Evolutionary conservation across 2,797 vertebrate species (phyloP), one percentile per base, ranked within the genome.

Genomic region (Pipistrellus kuhlii): DNA sequence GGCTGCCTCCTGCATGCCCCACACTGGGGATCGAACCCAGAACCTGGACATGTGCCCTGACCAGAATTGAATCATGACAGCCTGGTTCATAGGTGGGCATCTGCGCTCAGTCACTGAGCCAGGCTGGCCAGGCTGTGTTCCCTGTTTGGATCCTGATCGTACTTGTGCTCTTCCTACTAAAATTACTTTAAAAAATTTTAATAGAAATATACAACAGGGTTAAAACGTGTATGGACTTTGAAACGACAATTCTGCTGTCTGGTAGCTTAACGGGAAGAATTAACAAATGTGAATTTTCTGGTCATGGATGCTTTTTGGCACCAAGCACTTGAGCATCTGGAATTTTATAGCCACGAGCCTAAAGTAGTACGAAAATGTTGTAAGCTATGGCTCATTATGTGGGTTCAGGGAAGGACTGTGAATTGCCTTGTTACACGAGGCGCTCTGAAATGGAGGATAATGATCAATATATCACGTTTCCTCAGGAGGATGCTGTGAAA

Each of bases 321-420:
- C n/a, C 69, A 27, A 57, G 62, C 44, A 14, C 30, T 69, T 48
- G 57, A 86, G 84, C 84, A 89, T 46, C 72, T 96, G 92, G 85
- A 81, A 82, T 94, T 95, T 94, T 93, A 77, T 88, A 93, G 78
- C 85, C 82, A 57, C 69, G 55, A 76, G 81, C 87, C 93, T 44
- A 18, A 87, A 96, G 89, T 23, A 23, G 51, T 23, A 59, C 92
- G 76, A 84, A 90, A 75, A 86, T 82, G 84, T 48, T 78, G 23
- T 88, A 76, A 62, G 89, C 48, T 8, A 6, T 9, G 86, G 76
- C 87, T 96, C 15, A 23, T 80, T 87, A 23, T 53, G 62, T 91
- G 90, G 81, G 69, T 41, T 87, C 25, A 13, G 44, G 83, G 73
- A 62, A 86, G 89, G 57, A 11, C 88, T 92, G 35, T 35, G 85